Base-by-base conservation (phyloP, 2,888 invertebrate genomes). In the Cactoblastis cactorum region DNA sequence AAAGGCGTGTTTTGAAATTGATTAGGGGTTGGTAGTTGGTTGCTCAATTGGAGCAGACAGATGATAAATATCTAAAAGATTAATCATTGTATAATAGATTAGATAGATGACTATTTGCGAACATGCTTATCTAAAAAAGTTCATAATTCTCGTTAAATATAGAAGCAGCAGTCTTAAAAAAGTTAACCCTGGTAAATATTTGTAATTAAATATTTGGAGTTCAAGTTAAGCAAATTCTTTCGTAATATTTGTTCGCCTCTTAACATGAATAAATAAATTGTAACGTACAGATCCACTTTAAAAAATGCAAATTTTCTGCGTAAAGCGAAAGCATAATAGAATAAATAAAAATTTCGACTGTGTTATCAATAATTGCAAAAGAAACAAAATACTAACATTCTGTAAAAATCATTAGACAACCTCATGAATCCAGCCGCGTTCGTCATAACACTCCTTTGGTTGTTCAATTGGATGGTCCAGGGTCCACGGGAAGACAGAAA, bases 21-120 rank as follows among this genome's bases (percentile, higher is more conserved):
- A 34, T 46, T 46, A 34, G 18, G 24, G 28, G 43, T 28, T n/a
- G n/a, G n/a, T n/a, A n/a, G n/a, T n/a, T n/a, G n/a, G n/a, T n/a
- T n/a, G 11, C 28, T 6, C 14, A 8, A 24, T 28, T 11, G 15
- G 17, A 75, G 69, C 63, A 57, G 65, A 68, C 61, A 66, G 70
- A 71, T 73, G 15, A 15, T 15, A 35, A 35, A 35, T 35, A 35
- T 35, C 1, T 15, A 28, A 9, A 28, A 28, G 5, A 5, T 4
- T 1, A 28, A 28, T 6, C 28, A 9, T 28, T 6, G 8, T 8
- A 3, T 4, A 22, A 4, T 22, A 1, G 9, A 4, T 9, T n/a
- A n/a, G n/a, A n/a, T n/a, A n/a, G n/a, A n/a, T n/a, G n/a, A n/a
- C n/a, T n/a, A n/a, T n/a, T n/a, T n/a, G n/a, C n/a, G n/a, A n/a